Evolutionary conservation across 2,113 vertebrate species (phyloP), one percentile per base, ranked within the genome.

Genomic region (Serinus canaria): DNA sequence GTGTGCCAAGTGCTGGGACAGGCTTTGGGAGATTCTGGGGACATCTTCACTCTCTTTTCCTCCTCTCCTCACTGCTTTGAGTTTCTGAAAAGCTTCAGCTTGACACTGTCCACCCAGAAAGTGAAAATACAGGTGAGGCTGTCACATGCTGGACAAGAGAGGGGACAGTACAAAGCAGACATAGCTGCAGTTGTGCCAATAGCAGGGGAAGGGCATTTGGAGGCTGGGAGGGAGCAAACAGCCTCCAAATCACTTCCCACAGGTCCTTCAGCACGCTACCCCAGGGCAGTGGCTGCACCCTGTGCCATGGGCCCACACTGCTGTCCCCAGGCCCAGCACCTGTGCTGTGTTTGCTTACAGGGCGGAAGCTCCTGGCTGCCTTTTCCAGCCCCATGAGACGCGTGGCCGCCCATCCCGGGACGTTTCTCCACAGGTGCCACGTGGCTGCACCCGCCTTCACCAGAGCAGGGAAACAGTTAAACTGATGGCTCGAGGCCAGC

Each of bases 231-330:
- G 50, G 37, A 67, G 72, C 49, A 28, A 30, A 8, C 30, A 64
- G 46, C 10, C 28, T 72, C 20, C 37, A 35, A 33, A 20, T 39
- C 4, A 3, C 46, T 91, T 55, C 55, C n/a, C 5, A 6, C 20
- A 23, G 1, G 25, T 15, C 10, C 49, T 76, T 19, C 33, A 50
- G 23, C 23, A 4, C 3, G 35, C 20, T 58, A 15, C 22, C 27
- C 59, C 4, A 2, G 1, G 0, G 33, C 43, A 5, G 35, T 31
- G 2, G 0, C 63, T 66, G 39, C 33, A 9, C 20, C 13, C 60
- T 1, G 0, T 27, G 59, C 47, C 7, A 2, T 1, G 4, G 43
- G 46, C 33, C 60, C 0, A 1, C 4, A 1, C 21, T 46, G 39
- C 13, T 23, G 24, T 83, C 22, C 31, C 69, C 0, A 1, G 70